Conservation (phyloP, 2,113 vertebrate species). For the Rhipidura dahli region DNA sequence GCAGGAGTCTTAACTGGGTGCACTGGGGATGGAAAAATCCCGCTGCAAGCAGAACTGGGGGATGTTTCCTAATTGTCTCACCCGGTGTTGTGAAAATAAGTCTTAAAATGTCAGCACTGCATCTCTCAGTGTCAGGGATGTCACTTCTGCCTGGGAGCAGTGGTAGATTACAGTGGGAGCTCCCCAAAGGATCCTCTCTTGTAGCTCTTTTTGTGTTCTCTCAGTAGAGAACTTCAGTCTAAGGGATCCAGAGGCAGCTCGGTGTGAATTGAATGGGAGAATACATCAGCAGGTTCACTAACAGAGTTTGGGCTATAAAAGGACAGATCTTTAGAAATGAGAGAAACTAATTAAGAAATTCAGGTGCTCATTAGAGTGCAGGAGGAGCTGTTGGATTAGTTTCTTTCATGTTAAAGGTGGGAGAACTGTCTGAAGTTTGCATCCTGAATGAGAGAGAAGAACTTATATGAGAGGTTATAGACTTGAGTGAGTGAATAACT, state of each 20-base stretch:
- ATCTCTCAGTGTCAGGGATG: neutral
- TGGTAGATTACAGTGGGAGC: neutral
- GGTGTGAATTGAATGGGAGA: neutral
- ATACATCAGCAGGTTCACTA: neutral
- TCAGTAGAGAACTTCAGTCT: neutral
- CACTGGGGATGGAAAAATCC: neutral
- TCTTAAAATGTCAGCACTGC: neutral
- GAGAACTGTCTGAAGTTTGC: constrained; percentile 11
- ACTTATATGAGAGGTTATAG: neutral
- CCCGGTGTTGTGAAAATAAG: neutral
- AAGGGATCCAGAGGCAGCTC: neutral
- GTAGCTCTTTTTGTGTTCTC: neutral
- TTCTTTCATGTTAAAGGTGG: constrained; percentile 30
- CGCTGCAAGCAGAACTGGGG: neutral
- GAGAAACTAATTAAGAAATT: constrained; percentile 29
- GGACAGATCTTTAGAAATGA: constrained; percentile 1
- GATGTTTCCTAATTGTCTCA: neutral
- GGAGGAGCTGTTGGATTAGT: constrained; percentile 34
- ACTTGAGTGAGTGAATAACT: neutral
- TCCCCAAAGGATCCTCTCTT: neutral
- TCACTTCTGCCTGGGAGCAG: neutral
- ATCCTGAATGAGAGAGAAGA: neutral
- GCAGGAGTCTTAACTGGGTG: neutral
- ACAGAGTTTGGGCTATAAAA: neutral
- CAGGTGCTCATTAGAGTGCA: neutral